Base-by-base conservation (phyloP, 2,888 invertebrate species). In the Homarus gammarus region DNA sequence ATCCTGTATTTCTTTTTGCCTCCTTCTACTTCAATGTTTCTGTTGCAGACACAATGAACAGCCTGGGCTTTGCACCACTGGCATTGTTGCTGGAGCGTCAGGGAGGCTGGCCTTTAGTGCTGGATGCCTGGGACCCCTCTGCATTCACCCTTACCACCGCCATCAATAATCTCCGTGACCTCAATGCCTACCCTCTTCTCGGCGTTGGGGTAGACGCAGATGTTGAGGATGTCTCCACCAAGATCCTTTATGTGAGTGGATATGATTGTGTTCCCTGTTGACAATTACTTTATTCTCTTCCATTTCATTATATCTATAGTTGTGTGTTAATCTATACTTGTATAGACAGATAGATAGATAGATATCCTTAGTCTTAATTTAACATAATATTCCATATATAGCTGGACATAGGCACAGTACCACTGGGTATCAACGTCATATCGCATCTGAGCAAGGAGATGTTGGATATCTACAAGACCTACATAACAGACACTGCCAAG, bases 71-170 rank as follows among this genome's bases (percentile, higher is more conserved):
- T 33, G 85, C 49, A 2, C 89, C 91, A 2, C 81, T 87, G 1
- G 64, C 27, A 10, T 12, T 56, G 6, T 12, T 31, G 31, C 33
- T 90, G 38, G 40, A 27, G 38, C 75, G 15, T n/a, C 84, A 81
- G 31, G 91, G 91, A 6, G 91, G 91, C 5, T 91, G 91, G 91
- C 91, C 91, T 1, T 89, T 91, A 83, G 89, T 86, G 31, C n/a
- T 38, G 27, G 81, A 81, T 0, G 27, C 31, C 40, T 91, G 91
- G 91, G 85, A 87, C 49, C 18, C 75, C 1, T 5, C 64, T 8
- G 22, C 27, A 15, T 91, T 89, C 78, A 68, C 31, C 70, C 82
- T 89, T 12, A 56, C 87, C 44, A 73, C 56, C 1, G 87, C 87
- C 27, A 75, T 91, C 44, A 87, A 68, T 22, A 44, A 73, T 36